These are phyloP conservation scores for Drosophila mulleri DNA, from an alignment of 2,888 invertebrate species.

Conservation along the genomic window DNA sequence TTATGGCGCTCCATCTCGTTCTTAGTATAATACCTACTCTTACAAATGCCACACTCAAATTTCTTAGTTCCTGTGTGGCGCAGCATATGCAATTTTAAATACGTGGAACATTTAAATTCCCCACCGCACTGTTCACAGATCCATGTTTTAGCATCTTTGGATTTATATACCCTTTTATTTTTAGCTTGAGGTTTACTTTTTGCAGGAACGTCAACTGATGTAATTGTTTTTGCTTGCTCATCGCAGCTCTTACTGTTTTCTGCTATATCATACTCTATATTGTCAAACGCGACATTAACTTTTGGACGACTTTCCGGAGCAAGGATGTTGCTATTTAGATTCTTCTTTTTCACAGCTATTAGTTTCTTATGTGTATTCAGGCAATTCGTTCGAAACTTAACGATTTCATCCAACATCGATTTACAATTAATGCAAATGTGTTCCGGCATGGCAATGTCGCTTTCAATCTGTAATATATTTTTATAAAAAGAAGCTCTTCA, in stretches of 20 bases:
- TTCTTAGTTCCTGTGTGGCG: slow-evolving; percentile 59
- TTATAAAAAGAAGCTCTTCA: background rate
- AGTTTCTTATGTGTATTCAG: slow-evolving; percentile 46
- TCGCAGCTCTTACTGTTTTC: background rate
- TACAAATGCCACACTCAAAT: slow-evolving; percentile 59
- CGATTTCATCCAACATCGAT: slow-evolving; percentile 31
- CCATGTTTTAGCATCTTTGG: slow-evolving; percentile 44
- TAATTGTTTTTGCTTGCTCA: background rate
- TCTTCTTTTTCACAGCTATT: slow-evolving; percentile 21
- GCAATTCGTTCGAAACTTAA: slow-evolving; percentile 54
- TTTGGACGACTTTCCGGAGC: background rate
- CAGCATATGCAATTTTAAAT: slow-evolving; percentile 56
- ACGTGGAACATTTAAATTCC: slow-evolving; percentile 61
- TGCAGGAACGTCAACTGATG: background rate
- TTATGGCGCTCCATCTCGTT: slow-evolving; percentile 63
- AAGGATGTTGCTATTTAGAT: background rate
- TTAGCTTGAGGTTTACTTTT: background rate
- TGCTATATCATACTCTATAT: background rate
- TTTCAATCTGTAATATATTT: slow-evolving; percentile 39
- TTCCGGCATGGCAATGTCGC: slow-evolving; percentile 46
- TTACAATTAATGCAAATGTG: slow-evolving; percentile 51
- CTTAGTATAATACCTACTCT: slow-evolving; percentile 54
- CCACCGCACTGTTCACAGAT: slow-evolving; percentile 67
- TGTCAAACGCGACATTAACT: background rate
- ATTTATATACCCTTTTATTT: background rate